Conservation (phyloP, 1,140 invertebrate species). For the Drosophila funebris region DNA sequence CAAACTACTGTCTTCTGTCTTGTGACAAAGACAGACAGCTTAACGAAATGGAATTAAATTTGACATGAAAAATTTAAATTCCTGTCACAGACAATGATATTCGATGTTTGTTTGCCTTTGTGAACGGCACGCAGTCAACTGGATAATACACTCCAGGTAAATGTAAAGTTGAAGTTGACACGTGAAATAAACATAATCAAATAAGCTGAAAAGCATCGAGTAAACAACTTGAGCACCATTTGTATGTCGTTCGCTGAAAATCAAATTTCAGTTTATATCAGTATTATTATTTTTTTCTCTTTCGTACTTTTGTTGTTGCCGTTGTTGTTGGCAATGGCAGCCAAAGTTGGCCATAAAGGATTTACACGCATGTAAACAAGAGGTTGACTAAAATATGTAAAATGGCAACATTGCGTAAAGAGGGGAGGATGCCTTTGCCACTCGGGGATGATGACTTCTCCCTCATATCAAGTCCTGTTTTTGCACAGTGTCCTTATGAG, state of each 20-base stretch:
- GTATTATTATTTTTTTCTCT: neutral
- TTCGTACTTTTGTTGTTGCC: constrained; percentile 3
- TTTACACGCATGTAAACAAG: constrained; percentile 76
- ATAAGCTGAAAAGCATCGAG: constrained; percentile 62
- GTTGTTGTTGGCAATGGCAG: constrained; percentile 30
- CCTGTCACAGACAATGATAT: neutral
- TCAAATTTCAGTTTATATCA: constrained; percentile 57
- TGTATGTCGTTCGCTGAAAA: constrained; percentile 49
- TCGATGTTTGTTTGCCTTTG: neutral
- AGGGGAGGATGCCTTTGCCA: neutral
- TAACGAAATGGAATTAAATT: constrained; percentile 15
- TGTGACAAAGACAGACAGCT: neutral
- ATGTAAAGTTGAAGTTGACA: constrained; percentile 38
- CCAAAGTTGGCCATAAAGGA: constrained; percentile 72
- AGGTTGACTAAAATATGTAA: constrained; percentile 70
- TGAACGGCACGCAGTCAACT: constrained; percentile 1
- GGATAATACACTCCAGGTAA: constrained; percentile 42
- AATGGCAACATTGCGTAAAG: constrained; percentile 43
- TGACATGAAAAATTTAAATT: constrained; percentile 23
- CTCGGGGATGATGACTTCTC: neutral
- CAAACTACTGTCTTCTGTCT: neutral
- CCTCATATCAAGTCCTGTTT: constrained; percentile 48
- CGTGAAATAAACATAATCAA: constrained; percentile 78
- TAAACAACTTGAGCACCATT: constrained; percentile 52
- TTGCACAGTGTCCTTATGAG: constrained; percentile 25